phyloP scores from a whole-genome alignment of 2,888 invertebrate genomes.

The Syritta pipiens region DNA sequence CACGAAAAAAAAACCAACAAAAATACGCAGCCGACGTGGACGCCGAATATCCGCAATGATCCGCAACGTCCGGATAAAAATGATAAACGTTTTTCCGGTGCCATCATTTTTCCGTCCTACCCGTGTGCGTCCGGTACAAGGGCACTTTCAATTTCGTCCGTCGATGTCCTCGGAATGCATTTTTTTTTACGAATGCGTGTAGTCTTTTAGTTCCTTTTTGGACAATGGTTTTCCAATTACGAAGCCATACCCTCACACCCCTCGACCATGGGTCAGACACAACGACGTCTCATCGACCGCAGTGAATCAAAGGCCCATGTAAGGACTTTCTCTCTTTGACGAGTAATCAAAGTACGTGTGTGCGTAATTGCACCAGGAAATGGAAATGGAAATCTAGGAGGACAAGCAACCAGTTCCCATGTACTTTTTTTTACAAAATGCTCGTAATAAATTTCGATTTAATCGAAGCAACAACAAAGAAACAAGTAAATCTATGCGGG shows the following conservation, averaged over 20 bases:
- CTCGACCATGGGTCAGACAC: slow-evolving; percentile 57
- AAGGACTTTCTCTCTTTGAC: background rate
- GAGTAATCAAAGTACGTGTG: slow-evolving; percentile 50
- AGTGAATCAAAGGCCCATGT: slow-evolving; percentile 33
- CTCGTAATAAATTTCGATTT: slow-evolving; percentile 62
- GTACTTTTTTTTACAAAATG: slow-evolving; percentile 46
- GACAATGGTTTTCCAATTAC: slow-evolving; percentile 67
- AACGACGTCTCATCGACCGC: slow-evolving; percentile 62
- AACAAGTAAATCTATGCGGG: slow-evolving; percentile 26
- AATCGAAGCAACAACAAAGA: slow-evolving; percentile 50
- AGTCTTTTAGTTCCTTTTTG: slow-evolving; percentile 7
- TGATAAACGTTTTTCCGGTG: slow-evolving; percentile 65
- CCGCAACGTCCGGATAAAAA: slow-evolving; percentile 68
- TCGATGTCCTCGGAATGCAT: slow-evolving; percentile 23
- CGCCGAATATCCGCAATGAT: slow-evolving; percentile 55
- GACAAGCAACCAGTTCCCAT: slow-evolving; percentile 41
- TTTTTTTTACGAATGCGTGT: slow-evolving; percentile 27
- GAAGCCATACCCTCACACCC: slow-evolving; percentile 44
- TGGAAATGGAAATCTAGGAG: slow-evolving; percentile 19
- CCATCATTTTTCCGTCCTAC: slow-evolving; percentile 25
- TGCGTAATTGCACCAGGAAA: slow-evolving; percentile 49
- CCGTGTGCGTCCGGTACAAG: background rate
- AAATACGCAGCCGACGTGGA: slow-evolving; percentile 17
- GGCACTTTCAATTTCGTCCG: slow-evolving; percentile 63
- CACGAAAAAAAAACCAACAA: slow-evolving; percentile 1